These are phyloP conservation scores for Toxotes jaculatrix DNA, from an alignment of 2,113 vertebrate species.

Conservation along the genomic window DNA sequence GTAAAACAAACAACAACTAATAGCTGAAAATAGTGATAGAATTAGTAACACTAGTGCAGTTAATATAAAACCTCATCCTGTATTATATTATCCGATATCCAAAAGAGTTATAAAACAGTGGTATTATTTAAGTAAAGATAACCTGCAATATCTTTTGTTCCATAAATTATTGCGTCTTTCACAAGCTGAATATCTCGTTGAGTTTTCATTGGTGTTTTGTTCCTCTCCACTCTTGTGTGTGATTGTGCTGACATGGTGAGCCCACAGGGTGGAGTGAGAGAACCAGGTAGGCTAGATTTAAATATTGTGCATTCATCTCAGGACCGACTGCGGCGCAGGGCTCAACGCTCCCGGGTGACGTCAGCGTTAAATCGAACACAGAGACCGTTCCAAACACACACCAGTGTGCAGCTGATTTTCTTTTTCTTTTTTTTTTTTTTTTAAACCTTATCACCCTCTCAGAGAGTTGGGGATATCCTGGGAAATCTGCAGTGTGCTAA, in stretches of 20 bases:
- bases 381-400: slow-evolving; percentile 55
- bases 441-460: slow-evolving; percentile 17
- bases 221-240: slow-evolving; percentile 23
- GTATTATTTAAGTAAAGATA: background rate
- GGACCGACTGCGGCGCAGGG: slow-evolving; percentile 84
- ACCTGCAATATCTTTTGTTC: background rate
- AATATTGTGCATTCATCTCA: slow-evolving; percentile 90
- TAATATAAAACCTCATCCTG: background rate
- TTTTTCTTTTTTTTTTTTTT: background rate
- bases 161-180: background rate
- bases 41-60: background rate
- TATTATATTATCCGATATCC: background rate
- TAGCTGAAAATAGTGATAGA: background rate
- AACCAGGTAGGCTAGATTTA: slow-evolving; percentile 80
- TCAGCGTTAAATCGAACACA: slow-evolving; percentile 75
- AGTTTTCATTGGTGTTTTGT: background rate
- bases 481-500: slow-evolving; percentile 55
- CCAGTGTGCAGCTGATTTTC: slow-evolving; percentile 41
- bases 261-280: slow-evolving; percentile 83
- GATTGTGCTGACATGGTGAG: slow-evolving; percentile 70
- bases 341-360: slow-evolving; percentile 79
- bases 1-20: background rate
- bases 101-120: background rate
- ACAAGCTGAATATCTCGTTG: background rate
- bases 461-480: slow-evolving; percentile 58